Base-by-base conservation (phyloP, 2,888 invertebrate species). In the Dynastes maya region DNA sequence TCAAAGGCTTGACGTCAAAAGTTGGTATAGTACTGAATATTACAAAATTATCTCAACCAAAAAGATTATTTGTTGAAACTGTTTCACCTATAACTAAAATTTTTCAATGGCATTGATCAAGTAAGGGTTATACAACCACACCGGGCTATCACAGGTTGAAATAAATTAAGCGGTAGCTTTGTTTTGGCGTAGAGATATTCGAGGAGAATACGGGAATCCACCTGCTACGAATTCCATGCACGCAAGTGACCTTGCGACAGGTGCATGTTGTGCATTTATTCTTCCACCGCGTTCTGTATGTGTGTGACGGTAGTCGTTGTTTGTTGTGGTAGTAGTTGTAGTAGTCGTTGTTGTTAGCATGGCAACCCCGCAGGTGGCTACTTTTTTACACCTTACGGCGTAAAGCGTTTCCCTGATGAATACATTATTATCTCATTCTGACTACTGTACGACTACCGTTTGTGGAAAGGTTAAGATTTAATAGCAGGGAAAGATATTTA, bases 161-260 rank as follows among this genome's bases (percentile, higher is more conserved):
- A 45, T 45, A 45, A 45, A 45, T 45, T 45, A 40, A 9, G 40
- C 40, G 9, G 5, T 6, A 45, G 79, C 76, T 83, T 82, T 83
- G 82, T 83, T 83, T 82, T 83, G 81, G 81, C 81, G 81, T 78
- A 80, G 77, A 65, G 45, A 45, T 45, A 45, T 45, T 45, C 45
- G 5, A 58, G 37, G 29, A 79, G 80, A 84, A 84, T 85, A 58
- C 37, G 29, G 79, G 80, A 84, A 84, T 85, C 83, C 85, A 85
- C 85, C 85, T 85, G 85, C 84, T 82, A 65, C 80, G 81, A 83
- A 84, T 84, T 84, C 84, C 84, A 80, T 84, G 84, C 83, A 83
- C 82, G 81, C 83, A 82, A 83, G 83, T 84, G 85, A 84, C 85
- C 85, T 85, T 85, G 85, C 76, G 83, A 84, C 85, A 84, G 85